Evolutionary conservation across 2,888 invertebrate species (phyloP).

Genomic region (Leptothorax acervorum): DNA sequence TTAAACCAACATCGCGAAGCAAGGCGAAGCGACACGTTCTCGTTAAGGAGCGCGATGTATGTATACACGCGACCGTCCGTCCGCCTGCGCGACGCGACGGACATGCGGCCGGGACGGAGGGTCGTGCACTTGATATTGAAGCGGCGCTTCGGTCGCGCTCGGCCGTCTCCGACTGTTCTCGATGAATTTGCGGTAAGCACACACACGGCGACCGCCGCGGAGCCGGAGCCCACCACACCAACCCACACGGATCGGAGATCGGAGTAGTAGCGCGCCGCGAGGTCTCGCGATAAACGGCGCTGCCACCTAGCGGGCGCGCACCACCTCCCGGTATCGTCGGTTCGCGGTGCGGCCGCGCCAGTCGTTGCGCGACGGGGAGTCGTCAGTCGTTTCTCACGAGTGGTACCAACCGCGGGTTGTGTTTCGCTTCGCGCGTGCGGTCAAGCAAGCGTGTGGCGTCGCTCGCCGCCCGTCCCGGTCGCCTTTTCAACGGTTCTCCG

Average conservation of each 20-base stretch:
- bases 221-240: too few species aligned
- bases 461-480: constrained; percentile 40
- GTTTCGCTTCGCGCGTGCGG: constrained; percentile 70
- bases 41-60: not conserved
- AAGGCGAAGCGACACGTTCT: not conserved
- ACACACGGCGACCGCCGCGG: constrained; percentile 55
- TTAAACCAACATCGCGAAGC: too few species aligned
- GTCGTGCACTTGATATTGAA: constrained; percentile 82
- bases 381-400: constrained; percentile 83
- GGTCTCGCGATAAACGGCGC: constrained; percentile 71
- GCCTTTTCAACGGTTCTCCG: too few species aligned
- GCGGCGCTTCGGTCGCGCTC: constrained; percentile 66
- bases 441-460: constrained; percentile 56
- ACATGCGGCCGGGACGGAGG: constrained; percentile 53
- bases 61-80: not conserved
- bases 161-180: constrained; percentile 64
- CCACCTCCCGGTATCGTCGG: constrained; percentile 65
- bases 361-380: constrained; percentile 77
- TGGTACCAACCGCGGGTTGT: constrained; percentile 78
- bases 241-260: too few species aligned
- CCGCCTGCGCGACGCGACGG: constrained; percentile 31
- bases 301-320: constrained; percentile 79
- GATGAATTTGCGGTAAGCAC: constrained; percentile 71
- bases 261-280: not conserved
- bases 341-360: constrained; percentile 71